Percentiles rank a stretch among this genome's conserved stretches.
Evolutionary conservation across 2,888 invertebrate species (phyloP).

Genomic region (Cistogaster globosa): DNA sequence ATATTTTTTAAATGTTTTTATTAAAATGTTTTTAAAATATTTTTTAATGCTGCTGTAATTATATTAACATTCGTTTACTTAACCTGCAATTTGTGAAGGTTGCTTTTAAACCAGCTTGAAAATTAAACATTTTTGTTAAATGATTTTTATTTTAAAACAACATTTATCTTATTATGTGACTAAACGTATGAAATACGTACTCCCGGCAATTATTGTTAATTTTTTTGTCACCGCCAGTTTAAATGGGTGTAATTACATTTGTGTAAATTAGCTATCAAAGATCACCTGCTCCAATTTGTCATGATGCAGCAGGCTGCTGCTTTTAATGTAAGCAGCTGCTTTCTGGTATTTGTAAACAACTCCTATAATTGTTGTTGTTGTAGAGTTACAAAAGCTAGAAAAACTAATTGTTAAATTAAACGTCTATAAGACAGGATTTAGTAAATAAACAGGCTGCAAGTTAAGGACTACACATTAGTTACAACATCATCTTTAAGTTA

Average conservation of each 20-base stretch:
- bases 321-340: conserved; percentile 32
- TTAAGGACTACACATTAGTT: not conserved
- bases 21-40: too few species aligned
- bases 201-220: conserved; percentile 29
- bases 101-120: not conserved
- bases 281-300: conserved; percentile 52
- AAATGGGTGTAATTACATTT: conserved; percentile 14
- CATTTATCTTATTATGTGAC: not conserved
- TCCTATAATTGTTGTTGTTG: not conserved
- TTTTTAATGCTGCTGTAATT: too few species aligned
- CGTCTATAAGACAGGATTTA: conserved; percentile 31
- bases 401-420: conserved; percentile 43
- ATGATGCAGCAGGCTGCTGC: conserved; percentile 11
- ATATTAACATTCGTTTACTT: too few species aligned
- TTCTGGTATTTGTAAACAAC: not conserved
- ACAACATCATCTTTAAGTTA: not conserved
- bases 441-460: conserved; percentile 25
- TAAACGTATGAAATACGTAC: not conserved
- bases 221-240: conserved; percentile 38
- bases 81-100: too few species aligned
- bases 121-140: not conserved
- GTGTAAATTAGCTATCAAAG: conserved; percentile 15
- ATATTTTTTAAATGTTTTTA: too few species aligned
- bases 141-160: not conserved
- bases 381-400: conserved; percentile 29